Evolutionary conservation across 2,797 vertebrate genomes (phyloP).

Genomic region (Artibeus jamaicensis): DNA sequence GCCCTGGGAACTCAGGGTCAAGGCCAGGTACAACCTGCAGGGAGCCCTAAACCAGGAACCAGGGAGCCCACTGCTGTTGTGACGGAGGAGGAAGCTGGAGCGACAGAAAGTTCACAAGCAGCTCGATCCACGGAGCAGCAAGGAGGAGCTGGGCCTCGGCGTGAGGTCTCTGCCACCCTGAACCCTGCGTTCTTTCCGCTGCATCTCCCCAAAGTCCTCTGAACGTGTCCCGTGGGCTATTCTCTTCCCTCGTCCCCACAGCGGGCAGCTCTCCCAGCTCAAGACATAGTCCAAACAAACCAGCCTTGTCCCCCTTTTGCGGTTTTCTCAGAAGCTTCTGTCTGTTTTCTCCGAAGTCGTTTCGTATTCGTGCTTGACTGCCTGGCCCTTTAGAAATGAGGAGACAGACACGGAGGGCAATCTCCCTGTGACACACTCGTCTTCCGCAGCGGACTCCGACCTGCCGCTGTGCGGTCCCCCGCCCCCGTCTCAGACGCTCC

Average conservation of each 20-base stretch:
- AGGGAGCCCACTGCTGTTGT: too few species aligned
- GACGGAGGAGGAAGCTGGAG: too few species aligned
- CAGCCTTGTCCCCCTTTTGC: accelerated
- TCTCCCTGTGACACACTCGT: neutral
- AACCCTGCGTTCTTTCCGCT: neutral
- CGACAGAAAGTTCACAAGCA: too few species aligned
- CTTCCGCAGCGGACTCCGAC: neutral
- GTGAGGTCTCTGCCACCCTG: too few species aligned
- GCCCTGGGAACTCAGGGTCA: too few species aligned
- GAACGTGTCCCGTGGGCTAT: too few species aligned
- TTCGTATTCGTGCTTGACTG: neutral
- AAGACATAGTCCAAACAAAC: neutral
- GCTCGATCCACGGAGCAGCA: too few species aligned
- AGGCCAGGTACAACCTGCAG: too few species aligned
- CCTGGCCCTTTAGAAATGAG: neutral
- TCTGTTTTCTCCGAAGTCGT: neutral
- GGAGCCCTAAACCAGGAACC: too few species aligned
- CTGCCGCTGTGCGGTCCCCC: neutral
- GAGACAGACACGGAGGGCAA: neutral
- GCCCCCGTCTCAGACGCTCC: neutral
- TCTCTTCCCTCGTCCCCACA: accelerated
- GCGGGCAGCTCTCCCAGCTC: neutral
- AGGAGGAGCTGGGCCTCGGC: too few species aligned
- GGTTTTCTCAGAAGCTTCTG: neutral
- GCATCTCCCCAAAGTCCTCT: neutral